Conservation (phyloP, 2,888 invertebrate genomes). For the Protodeltote pygarga region DNA sequence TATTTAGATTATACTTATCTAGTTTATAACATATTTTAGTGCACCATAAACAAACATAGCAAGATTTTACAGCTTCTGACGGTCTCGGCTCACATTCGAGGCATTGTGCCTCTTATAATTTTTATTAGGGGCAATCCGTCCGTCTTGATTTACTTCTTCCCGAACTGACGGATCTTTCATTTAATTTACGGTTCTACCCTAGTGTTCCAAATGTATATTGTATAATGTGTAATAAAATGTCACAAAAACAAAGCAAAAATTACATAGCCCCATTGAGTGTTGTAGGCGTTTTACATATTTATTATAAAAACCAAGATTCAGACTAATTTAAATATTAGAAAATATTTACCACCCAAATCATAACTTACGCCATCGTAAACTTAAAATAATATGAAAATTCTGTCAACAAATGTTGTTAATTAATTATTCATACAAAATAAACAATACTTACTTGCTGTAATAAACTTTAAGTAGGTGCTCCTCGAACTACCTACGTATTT, state of each 20-base stretch:
- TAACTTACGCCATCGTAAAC: too few relatives aligned
- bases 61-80: slow-evolving; percentile 84
- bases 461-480: too few relatives aligned
- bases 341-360: too few relatives aligned
- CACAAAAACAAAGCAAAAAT: slow-evolving; percentile 84
- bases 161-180: slow-evolving; percentile 86
- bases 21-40: slow-evolving; percentile 87
- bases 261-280: slow-evolving; percentile 61
- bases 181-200: slow-evolving; percentile 85
- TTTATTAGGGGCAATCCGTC: slow-evolving; percentile 87
- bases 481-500: too few relatives aligned
- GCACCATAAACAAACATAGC: slow-evolving; percentile 86
- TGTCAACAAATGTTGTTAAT: too few relatives aligned
- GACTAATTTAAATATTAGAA: slow-evolving; percentile 9
- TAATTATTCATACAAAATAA: too few relatives aligned
- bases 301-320: slow-evolving; percentile 27
- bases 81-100: slow-evolving; percentile 80
- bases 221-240: slow-evolving; percentile 82
- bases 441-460: too few relatives aligned
- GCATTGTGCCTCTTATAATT: slow-evolving; percentile 87
- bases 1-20: slow-evolving; percentile 86
- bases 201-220: slow-evolving; percentile 78
- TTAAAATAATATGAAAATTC: too few relatives aligned
- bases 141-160: slow-evolving; percentile 86
- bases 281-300: slow-evolving; percentile 51